Evolutionary conservation across 2,113 vertebrate species (phyloP).

Genomic region (Hippocampus comes): DNA sequence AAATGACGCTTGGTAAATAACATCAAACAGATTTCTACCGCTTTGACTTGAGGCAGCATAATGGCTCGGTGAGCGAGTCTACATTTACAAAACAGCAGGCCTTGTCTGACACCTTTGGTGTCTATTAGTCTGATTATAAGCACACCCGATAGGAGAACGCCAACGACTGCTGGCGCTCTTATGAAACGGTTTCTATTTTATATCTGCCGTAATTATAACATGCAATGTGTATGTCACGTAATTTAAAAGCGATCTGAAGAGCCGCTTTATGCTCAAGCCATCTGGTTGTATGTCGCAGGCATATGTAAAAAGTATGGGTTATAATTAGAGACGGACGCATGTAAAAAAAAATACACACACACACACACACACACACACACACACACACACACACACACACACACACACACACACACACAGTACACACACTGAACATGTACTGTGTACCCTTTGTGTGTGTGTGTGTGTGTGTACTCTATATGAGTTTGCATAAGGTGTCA

Average conservation of each 20-base stretch:
- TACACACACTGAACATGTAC: constrained; percentile 5
- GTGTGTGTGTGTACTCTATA: constrained; percentile 23
- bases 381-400: neutral
- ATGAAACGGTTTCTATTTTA: constrained; percentile 15
- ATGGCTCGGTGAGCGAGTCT: constrained; percentile 49
- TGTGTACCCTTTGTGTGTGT: constrained; percentile 3
- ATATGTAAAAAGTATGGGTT: constrained; percentile 19
- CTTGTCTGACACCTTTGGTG: constrained; percentile 44
- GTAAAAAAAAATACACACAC: neutral
- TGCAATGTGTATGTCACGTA: neutral
- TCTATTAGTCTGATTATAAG: constrained; percentile 44
- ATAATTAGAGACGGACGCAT: neutral
- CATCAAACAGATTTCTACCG: constrained; percentile 57
- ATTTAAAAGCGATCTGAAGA: constrained; percentile 4
- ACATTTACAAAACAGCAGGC: constrained; percentile 61
- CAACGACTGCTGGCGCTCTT: constrained; percentile 8
- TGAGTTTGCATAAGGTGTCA: constrained; percentile 40
- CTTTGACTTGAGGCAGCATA: constrained; percentile 52
- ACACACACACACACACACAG: neutral
- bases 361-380: neutral
- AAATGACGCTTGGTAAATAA: constrained; percentile 61
- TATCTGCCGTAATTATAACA: constrained; percentile 14
- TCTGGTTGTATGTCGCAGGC: neutral
- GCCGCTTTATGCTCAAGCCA: constrained; percentile 14
- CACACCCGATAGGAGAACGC: constrained; percentile 23